phyloP scores from a whole-genome alignment of 2,888 invertebrate genomes.

The Hipparchia semele region DNA sequence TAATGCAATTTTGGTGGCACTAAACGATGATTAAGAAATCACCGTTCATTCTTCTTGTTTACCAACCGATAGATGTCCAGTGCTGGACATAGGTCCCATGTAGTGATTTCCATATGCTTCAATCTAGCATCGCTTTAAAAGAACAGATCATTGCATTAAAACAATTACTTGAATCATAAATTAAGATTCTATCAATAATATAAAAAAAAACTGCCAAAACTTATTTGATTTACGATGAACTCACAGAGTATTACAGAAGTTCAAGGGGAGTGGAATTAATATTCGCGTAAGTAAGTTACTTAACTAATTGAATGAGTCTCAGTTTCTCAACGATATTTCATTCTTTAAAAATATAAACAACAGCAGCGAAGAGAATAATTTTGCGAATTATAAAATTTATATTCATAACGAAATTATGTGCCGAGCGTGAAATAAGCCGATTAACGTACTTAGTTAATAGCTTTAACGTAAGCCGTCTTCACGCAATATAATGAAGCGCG shows the following conservation, averaged over 20 bases:
- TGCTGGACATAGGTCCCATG: too few relatives aligned
- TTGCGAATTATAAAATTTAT: slow-evolving; percentile 43
- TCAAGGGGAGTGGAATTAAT: not conserved
- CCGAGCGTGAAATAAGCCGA: slow-evolving; percentile 45
- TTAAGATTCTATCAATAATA: too few relatives aligned
- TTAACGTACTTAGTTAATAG: slow-evolving; percentile 44
- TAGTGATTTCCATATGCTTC: too few relatives aligned
- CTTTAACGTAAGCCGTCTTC: slow-evolving; percentile 41
- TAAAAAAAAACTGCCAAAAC: too few relatives aligned
- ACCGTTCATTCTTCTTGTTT: too few relatives aligned
- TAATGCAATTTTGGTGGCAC: too few relatives aligned
- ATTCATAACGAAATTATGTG: slow-evolving; percentile 43
- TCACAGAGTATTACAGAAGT: not conserved
- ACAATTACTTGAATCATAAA: too few relatives aligned
- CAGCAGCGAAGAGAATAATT: slow-evolving; percentile 16
- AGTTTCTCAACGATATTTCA: slow-evolving; percentile 1
- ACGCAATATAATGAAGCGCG: slow-evolving; percentile 38
- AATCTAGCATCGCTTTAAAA: too few relatives aligned
- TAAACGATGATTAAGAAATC: too few relatives aligned
- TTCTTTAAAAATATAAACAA: slow-evolving; percentile 7
- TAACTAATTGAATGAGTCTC: not conserved
- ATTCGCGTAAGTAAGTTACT: not conserved
- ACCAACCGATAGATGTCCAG: not conserved
- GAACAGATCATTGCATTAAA: too few relatives aligned
- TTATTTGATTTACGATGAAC: too few relatives aligned